Percentiles rank a stretch among this genome's conserved stretches.
Evolutionary conservation across 2,888 invertebrate species (phyloP).

Genomic region (Drosophila siamana): DNA sequence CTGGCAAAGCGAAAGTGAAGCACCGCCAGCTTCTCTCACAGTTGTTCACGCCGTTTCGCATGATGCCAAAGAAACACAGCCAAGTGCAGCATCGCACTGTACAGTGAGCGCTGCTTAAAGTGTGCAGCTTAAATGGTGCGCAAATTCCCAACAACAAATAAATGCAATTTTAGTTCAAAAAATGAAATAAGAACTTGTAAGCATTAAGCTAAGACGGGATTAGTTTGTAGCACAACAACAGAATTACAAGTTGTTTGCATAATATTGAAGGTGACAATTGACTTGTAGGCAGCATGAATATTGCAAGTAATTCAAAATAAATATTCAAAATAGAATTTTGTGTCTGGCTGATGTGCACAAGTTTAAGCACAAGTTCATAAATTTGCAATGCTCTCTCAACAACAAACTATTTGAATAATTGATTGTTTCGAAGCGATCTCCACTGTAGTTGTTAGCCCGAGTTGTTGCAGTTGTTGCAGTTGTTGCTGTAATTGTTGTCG

Average conservation of each 20-base stretch:
- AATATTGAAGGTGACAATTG: background rate
- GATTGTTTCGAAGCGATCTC: conserved; percentile 3
- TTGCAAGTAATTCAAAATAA: background rate
- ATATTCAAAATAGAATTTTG: background rate
- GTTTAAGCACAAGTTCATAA: too few relatives aligned
- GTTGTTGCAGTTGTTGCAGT: conserved; percentile 42
- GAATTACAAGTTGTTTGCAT: background rate
- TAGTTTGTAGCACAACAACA: background rate
- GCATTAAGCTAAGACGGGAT: background rate
- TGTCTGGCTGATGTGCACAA: too few relatives aligned
- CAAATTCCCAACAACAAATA: too few relatives aligned
- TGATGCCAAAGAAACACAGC: conserved; percentile 68
- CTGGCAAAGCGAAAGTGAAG: conserved; percentile 73
- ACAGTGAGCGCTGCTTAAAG: conserved; percentile 43
- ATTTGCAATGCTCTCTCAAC: too few relatives aligned
- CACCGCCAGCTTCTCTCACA: conserved; percentile 48
- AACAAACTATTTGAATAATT: too few relatives aligned
- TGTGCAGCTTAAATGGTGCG: background rate
- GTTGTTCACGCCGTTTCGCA: conserved; percentile 61
- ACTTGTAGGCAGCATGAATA: background rate
- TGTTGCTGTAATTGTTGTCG: conserved; percentile 50
- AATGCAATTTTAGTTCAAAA: background rate
- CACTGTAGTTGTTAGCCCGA: conserved; percentile 57
- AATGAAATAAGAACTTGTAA: background rate
- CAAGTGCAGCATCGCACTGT: conserved; percentile 49